A percentile compares a stretch with the other conserved stretches of the same genome.
phyloP scores from a whole-genome alignment of 2,888 invertebrate genomes.

The Hermodice carunculata region DNA sequence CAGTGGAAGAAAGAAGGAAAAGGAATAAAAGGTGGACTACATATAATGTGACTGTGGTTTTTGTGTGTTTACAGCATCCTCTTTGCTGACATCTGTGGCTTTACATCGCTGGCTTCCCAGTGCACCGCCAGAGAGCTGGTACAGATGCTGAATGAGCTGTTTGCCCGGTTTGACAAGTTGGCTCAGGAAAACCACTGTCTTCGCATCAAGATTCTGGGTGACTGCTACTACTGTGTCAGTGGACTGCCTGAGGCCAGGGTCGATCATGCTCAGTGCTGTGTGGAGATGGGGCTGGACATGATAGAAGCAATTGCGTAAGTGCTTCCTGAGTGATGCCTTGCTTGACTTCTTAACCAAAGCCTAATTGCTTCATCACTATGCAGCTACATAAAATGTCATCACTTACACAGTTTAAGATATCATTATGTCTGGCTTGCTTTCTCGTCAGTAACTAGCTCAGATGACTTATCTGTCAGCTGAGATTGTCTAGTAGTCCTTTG shows the following conservation, averaged over 20 bases:
- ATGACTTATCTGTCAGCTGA: no score
- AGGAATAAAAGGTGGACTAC: no score
- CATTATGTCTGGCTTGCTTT: no score
- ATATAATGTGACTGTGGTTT: no score
- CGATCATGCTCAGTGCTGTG: slow-evolving; percentile 96
- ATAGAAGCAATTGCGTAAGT: slow-evolving; percentile 98
- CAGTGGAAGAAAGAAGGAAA: no score
- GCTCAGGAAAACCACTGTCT: slow-evolving; percentile 93
- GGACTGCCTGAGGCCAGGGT: slow-evolving; percentile 92
- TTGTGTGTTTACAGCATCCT: slow-evolving; percentile 79
- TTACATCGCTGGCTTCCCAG: slow-evolving; percentile 87
- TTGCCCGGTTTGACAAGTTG: slow-evolving; percentile 94
- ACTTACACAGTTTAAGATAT: no score
- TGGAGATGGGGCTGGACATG: slow-evolving; percentile 99
- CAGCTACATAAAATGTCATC: no score
- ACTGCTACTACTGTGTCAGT: slow-evolving; percentile 87
- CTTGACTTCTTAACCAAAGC: no score
- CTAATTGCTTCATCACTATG: no score
- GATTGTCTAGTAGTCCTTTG: no score
- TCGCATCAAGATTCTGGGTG: slow-evolving; percentile 73
- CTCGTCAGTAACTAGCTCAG: no score
- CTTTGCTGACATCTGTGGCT: slow-evolving; percentile 98
- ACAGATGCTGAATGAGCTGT: slow-evolving; percentile 94
- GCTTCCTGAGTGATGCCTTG: no score
- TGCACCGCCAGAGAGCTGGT: slow-evolving; percentile 93